These are phyloP conservation scores for Siniperca scherzeri DNA, from an alignment of 2,797 vertebrate genomes.

Conservation along the genomic window DNA sequence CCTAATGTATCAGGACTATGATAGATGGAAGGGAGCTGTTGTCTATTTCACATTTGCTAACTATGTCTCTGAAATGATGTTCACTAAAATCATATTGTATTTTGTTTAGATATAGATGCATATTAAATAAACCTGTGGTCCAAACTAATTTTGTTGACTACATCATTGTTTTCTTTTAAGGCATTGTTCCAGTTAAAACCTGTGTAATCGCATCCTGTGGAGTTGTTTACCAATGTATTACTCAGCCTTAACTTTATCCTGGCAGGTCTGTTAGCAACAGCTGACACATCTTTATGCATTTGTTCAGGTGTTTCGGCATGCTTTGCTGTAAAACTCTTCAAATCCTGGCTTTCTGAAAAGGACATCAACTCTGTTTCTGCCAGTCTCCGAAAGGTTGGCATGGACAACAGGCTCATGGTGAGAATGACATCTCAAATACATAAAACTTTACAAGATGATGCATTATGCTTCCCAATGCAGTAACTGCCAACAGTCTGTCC, in stretches of 20 bases:
- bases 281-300: conserved; percentile 67
- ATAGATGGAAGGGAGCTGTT: neutral
- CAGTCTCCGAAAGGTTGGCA: conserved; percentile 95
- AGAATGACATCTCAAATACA: conserved; percentile 40
- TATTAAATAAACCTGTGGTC: conserved; percentile 2
- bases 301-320: conserved; percentile 94
- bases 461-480: neutral
- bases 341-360: conserved; percentile 98
- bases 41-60: neutral
- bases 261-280: conserved; percentile 70
- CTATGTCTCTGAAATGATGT: neutral
- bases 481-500: neutral
- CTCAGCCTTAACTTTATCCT: conserved; percentile 61
- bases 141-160: conserved; percentile 1
- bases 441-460: neutral
- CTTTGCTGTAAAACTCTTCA: conserved; percentile 98
- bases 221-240: conserved; percentile 59
- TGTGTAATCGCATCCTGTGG: conserved; percentile 47
- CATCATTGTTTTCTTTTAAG: neutral
- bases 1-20: neutral
- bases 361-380: conserved; percentile 95
- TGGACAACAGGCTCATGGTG: conserved; percentile 98
- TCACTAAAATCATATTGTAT: neutral
- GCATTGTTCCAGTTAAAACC: conserved; percentile 43
- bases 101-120: neutral